Base-by-base conservation (phyloP, 1,140 invertebrate genomes). In the Parasteatoda tepidariorum region DNA sequence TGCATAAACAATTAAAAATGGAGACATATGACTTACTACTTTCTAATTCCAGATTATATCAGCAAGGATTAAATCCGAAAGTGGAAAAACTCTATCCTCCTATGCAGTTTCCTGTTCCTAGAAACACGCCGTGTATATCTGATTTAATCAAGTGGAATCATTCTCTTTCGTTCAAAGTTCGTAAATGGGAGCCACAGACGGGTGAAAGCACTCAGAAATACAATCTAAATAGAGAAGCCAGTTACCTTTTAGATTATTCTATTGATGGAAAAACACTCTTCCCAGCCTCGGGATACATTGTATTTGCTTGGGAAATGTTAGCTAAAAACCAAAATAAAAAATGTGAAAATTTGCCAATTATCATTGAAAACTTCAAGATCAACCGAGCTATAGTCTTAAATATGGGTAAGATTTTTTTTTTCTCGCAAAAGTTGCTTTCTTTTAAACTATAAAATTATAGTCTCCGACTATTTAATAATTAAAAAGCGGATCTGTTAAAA, bases 181-280 rank as follows among this genome's bases (percentile, higher is more conserved):
- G 94, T 41, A 90, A 92, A 86, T 96, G 93, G 26, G 18, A 4
- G 9, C 1, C 18, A 18, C 6, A 18, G 86, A 48, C 71, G 0
- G 64, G 74, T n/a, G 28, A 41, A 48, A 61, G 54, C 18, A 61
- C 86, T 2, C 88, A 90, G 84, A 91, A 92, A 1, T 94, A 94
- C 26, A 93, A 96, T 88, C 92, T 93, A 76, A 92, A 93, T 7
- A 87, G 87, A 6, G 86, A 86, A 31, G 94, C 97, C 87, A 89
- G 92, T 57, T 97, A 93, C 89, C 90, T 96, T 54, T 89, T 92
- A 41, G 97, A 97, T 33, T 97, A 99, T 88, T 92, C 91, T 11
- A 98, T 99, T 86, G 97, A 99, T 90, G 97, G 97, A 18, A 92
- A 97, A 87, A 91, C 98, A 34, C 89, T 99, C 2, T 99, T 96